phyloP scores from a whole-genome alignment of 2,113 vertebrate genomes.

The Syngnathus scovelli region DNA sequence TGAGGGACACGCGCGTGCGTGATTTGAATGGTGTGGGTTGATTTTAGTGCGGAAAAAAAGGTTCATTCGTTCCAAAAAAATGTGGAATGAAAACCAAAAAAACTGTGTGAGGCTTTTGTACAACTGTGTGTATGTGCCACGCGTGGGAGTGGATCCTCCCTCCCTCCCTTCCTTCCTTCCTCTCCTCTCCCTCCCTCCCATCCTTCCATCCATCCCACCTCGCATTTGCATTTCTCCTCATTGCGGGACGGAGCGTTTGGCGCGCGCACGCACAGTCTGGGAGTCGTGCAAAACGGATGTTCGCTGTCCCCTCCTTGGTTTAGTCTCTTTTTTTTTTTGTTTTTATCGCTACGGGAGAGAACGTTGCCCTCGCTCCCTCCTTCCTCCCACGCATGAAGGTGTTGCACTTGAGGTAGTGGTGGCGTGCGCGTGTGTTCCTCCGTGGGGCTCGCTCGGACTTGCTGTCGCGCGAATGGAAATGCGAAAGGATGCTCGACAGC shows the following conservation, averaged over 20 bases:
- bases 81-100: neutral
- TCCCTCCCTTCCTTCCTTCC: neutral
- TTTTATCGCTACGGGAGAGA: neutral
- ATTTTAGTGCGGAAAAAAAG: neutral
- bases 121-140: conserved; percentile 22
- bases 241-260: conserved; percentile 4
- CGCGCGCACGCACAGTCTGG: neutral
- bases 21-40: too few species aligned
- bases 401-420: conserved; percentile 57
- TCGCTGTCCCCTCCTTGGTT: neutral
- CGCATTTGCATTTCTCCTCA: conserved; percentile 38
- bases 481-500: conserved; percentile 70
- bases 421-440: neutral
- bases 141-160: conserved; percentile 62
- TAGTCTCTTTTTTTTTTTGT: neutral
- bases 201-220: conserved; percentile 24
- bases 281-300: neutral
- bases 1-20: neutral
- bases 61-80: neutral
- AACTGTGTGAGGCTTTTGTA: conserved; percentile 39
- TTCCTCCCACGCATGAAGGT: neutral
- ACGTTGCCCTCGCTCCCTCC: neutral
- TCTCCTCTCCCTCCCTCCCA: conserved; percentile 7
- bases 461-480: conserved; percentile 57
- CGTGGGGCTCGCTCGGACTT: conserved; percentile 56